These are phyloP conservation scores for Drosophila guanche DNA, from an alignment of 1,140 invertebrate genomes.

Conservation along the genomic window DNA sequence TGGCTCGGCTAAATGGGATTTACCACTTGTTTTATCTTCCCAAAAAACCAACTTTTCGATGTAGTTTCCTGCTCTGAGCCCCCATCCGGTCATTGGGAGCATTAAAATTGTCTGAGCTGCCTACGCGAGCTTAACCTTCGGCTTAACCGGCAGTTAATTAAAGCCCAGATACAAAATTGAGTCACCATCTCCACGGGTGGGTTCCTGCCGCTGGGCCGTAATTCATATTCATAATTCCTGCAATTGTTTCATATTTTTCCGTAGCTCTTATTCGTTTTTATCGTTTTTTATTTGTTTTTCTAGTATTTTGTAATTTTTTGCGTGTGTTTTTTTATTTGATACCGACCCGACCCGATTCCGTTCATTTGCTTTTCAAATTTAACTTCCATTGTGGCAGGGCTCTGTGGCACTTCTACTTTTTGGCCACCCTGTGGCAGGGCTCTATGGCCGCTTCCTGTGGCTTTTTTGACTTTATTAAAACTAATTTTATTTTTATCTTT, in stretches of 20 bases:
- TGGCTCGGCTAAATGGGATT: too few relatives aligned
- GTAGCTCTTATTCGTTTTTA: not conserved
- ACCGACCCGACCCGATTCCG: slow-evolving; percentile 11
- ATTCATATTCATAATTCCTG: slow-evolving; percentile 30
- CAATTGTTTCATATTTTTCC: slow-evolving; percentile 38
- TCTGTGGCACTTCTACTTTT: not conserved
- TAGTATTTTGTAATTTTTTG: slow-evolving; percentile 39
- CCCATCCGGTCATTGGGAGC: too few relatives aligned
- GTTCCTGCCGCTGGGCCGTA: slow-evolving; percentile 1
- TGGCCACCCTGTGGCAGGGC: slow-evolving; percentile 2
- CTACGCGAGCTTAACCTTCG: too few relatives aligned
- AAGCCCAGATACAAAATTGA: too few relatives aligned
- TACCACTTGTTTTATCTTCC: too few relatives aligned
- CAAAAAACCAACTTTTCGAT: too few relatives aligned
- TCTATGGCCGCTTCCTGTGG: slow-evolving; percentile 47
- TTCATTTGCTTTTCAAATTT: slow-evolving; percentile 68
- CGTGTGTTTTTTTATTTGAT: slow-evolving; percentile 40
- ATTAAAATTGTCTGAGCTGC: too few relatives aligned
- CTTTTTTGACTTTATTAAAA: slow-evolving; percentile 79
- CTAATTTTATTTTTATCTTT: slow-evolving; percentile 69
- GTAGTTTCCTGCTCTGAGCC: too few relatives aligned
- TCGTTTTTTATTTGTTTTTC: not conserved
- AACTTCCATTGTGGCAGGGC: slow-evolving; percentile 42
- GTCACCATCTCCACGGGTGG: too few relatives aligned
- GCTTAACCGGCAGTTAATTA: too few relatives aligned